Base-by-base conservation (phyloP, 2,113 vertebrate genomes). In the Platichthys flesus region DNA sequence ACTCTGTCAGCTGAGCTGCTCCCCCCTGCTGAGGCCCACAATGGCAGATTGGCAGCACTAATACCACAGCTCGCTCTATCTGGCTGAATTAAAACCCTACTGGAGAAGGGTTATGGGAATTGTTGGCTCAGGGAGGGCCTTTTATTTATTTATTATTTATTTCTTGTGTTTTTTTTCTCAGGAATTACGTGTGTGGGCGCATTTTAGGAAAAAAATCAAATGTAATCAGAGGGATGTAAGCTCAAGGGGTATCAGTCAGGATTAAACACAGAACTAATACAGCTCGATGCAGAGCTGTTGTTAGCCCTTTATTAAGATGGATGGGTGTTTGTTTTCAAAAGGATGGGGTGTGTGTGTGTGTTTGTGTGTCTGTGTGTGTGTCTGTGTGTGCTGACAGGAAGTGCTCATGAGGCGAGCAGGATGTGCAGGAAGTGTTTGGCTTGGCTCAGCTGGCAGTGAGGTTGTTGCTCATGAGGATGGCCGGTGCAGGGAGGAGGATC, bases 31-130 rank as follows among this genome's bases (percentile, higher is more conserved):
- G 85, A 87, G 84, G 72, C 74, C 77, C 52, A 89, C 86, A 85
- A 88, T 85, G 75, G 83, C 89, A 89, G 89, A 93, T 86, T 91
- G 91, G 83, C 90, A 91, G 67, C 90, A 67, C 28, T 89, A 91
- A 92, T 90, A 82, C 83, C 69, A 21, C 86, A 68, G 84, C 81
- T 79, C 67, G 18, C 87, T 88, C 89, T 86, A 88, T 89, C 87
- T 87, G 78, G 70, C 52, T 66, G 83, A 89, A 90, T 88, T 90
- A 85, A 91, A 91, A 78, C 81, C 79, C 79, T 83, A 63, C 84
- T 82, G 84, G 69, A 56, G 12, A 71, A 54, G 77, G 81, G 87
- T 82, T 87, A 55, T 85, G 86, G 83, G 88, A 87, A 91, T 85
- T 78, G 81, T 59, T 78, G 58, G 77, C 60, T 85, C 57, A 67